Base-by-base conservation (phyloP, 2,888 invertebrate genomes). In the Drosophila atripex region DNA sequence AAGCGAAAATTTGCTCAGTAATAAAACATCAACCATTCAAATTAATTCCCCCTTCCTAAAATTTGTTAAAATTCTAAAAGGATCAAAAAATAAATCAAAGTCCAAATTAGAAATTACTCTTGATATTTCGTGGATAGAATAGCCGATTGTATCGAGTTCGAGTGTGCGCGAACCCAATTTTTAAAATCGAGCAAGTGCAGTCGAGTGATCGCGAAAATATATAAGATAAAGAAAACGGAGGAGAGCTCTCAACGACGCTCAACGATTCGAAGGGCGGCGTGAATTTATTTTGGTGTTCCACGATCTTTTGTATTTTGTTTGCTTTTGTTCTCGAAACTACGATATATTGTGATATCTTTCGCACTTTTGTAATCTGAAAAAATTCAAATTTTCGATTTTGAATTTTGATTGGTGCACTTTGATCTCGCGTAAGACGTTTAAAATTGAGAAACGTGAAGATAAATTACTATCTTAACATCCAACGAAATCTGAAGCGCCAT, bases 51-150 rank as follows among this genome's bases (percentile, higher is more conserved):
- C 75, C 71, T 69, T 54, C 56, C 39, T 58, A 86, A 84, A 86
- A 77, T 85, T 86, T 80, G 57, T 84, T 84, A 64, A 84, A 84
- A 84, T 84, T 84, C 84, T 86, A 84, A 84, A 84, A 84, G 84
- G 85, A 86, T 86, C 71, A 72, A 71, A 51, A 84, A 84, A 80
- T 84, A 83, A 75, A 86, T 77, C 78, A 79, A 73, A 79, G 76
- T 79, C 82, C 61, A 86, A 77, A 73, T 73, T 77, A 71, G 80
- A 77, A 80, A 79, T 76, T 79, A 74, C 76, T 86, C 76, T 72
- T 78, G 46, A 76, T 82, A 86, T 78, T 80, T 80, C 74, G 82
- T 77, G 77, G 72, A 69, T 70, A 75, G 70, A 61, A 73, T 58
- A 71, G 60, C 72, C 71, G 77, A 78, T 71, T 71, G 55, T 41